phyloP scores from a whole-genome alignment of 2,797 vertebrate species.

The Rhynchotus rufescens region DNA sequence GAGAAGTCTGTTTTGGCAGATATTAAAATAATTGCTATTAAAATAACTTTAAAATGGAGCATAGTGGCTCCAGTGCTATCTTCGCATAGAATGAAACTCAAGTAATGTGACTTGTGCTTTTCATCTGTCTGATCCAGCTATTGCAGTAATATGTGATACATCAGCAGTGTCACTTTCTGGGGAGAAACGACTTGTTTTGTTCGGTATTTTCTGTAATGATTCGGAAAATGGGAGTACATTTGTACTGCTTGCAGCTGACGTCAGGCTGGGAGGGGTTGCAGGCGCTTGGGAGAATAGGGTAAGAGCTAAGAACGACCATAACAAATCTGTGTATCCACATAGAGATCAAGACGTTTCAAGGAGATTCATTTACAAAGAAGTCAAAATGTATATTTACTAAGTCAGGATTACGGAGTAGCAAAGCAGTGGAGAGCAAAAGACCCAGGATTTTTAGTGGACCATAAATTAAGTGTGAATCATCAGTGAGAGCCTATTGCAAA shows the following conservation, averaged over 20 bases:
- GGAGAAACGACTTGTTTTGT: not conserved
- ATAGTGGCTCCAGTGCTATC: not conserved
- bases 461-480: not conserved
- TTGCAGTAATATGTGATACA: not conserved
- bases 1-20: not conserved
- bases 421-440: not conserved
- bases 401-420: not conserved
- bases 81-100: not conserved
- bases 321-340: conserved; percentile 23
- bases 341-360: conserved; percentile 7
- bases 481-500: not conserved
- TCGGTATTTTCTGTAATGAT: not conserved
- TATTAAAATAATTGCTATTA: not conserved
- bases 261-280: not conserved
- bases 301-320: conserved; percentile 23
- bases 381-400: not conserved
- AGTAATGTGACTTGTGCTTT: not conserved
- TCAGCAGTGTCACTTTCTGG: not conserved
- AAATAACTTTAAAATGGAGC: not conserved
- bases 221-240: conserved; percentile 18
- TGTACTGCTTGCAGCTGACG: not conserved
- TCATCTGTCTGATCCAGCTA: not conserved
- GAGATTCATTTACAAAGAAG: not conserved
- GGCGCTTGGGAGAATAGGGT: conserved; percentile 5
- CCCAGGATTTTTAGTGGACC: not conserved